A percentile compares a stretch with the other conserved stretches of the same genome.
Evolutionary conservation across 2,797 vertebrate species (phyloP).

Genomic region (Eleutherodactylus coqui): DNA sequence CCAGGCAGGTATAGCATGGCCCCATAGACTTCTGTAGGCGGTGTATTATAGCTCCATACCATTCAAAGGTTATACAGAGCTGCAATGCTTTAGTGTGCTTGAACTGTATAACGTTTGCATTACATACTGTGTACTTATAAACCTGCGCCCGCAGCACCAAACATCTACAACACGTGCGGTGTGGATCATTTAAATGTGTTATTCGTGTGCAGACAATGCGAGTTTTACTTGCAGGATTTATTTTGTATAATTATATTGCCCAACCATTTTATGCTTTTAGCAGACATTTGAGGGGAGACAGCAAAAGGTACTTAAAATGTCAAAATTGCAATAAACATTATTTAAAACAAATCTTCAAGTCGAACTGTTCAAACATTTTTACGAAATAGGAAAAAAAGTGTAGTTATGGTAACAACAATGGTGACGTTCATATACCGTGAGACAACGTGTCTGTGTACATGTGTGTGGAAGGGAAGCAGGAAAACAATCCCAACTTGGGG

Average conservation of each 20-base stretch:
- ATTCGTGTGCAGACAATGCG: background rate
- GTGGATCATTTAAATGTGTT: background rate
- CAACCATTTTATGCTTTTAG: constrained; percentile 25
- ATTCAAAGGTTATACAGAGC: too few relatives aligned
- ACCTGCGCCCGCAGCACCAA: background rate
- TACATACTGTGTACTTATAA: background rate
- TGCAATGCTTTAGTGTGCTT: too few relatives aligned
- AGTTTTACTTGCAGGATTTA: background rate
- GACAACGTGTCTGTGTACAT: constrained; percentile 6
- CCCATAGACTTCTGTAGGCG: too few relatives aligned
- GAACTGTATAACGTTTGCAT: background rate
- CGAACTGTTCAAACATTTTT: constrained; percentile 44
- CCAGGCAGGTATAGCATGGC: too few relatives aligned
- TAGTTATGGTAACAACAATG: constrained; percentile 56
- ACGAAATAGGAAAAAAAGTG: constrained; percentile 28
- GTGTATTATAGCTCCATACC: too few relatives aligned
- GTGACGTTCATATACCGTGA: constrained; percentile 33
- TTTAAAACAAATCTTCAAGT: constrained; percentile 30
- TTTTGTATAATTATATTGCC: constrained; percentile 25
- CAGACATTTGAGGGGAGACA: background rate
- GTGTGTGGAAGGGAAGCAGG: background rate
- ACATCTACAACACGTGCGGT: background rate
- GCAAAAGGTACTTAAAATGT: constrained; percentile 49
- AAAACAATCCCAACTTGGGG: background rate
- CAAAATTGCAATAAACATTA: constrained; percentile 27